These are phyloP conservation scores for Formica selysi DNA, from an alignment of 1,140 invertebrate genomes.

Conservation along the genomic window DNA sequence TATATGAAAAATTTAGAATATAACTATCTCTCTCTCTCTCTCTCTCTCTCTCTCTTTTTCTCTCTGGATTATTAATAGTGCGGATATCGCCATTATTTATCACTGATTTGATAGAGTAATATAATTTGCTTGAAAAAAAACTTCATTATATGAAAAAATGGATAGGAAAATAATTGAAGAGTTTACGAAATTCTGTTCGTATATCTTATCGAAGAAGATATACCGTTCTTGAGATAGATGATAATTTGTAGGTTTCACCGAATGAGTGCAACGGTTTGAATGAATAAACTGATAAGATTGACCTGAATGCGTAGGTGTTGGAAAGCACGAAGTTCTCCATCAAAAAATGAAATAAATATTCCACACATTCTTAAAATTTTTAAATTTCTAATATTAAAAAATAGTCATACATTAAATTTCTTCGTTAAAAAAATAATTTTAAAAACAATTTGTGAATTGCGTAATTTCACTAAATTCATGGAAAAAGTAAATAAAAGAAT, in stretches of 20 bases:
- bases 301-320: neutral
- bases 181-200: neutral
- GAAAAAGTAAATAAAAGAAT: neutral
- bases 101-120: neutral
- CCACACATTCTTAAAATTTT: neutral
- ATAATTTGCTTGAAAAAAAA: neutral
- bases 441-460: neutral
- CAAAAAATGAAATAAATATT: constrained; percentile 3
- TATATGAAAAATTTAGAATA: neutral
- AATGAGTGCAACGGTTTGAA: neutral
- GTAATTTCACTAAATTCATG: neutral
- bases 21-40: neutral
- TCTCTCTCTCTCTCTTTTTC: too few species aligned
- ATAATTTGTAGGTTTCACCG: neutral
- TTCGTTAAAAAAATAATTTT: neutral
- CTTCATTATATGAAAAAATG: neutral
- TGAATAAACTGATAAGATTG: constrained; percentile 1
- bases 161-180: neutral
- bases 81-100: neutral
- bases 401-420: neutral
- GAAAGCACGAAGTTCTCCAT: neutral
- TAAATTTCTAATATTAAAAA: constrained; percentile 11
- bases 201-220: neutral
- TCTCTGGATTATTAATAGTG: neutral
- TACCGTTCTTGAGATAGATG: neutral